Base-by-base conservation (phyloP, 2,888 invertebrate genomes). In the Salpingus planirostris region DNA sequence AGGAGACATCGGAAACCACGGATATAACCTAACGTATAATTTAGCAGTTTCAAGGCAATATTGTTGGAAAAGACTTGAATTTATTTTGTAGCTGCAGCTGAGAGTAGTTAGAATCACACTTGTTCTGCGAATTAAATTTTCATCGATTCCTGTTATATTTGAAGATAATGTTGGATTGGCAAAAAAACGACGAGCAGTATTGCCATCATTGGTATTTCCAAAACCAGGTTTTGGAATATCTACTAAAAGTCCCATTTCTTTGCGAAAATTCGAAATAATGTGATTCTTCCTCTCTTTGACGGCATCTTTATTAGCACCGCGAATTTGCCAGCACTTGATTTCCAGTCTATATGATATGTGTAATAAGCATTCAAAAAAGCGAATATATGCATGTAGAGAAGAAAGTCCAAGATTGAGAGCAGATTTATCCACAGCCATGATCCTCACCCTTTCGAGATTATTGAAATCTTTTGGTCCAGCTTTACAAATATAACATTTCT, bases 1-100 rank as follows among this genome's bases (percentile, higher is more conserved):
- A 7, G 56, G 50, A 8, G 53, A 44, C 57, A 59, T 58, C 2
- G 46, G 50, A 25, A 46, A 46, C 44, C 47, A 49, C 11, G 35
- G 24, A 35, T 42, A 49, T 4, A 37, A 21, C 3, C 29, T 23
- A 3, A 48, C 38, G 31, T 39, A 48, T 4, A 42, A 15, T 30
- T 34, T 30, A 1, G 45, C 43, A 11, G 46, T 47, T n/a, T 43
- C 39, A 15, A 29, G n/a, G 4, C 31, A 15, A 35, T 43, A 47
- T 11, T 28, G 11, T 15, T 11, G 7, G 27, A 42, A 50, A 30
- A 37, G 29, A n/a, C 15, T 14, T 5, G 15, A 5, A 26, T 47
- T 24, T 12, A 46, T 29, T 24, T 31, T 30, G 32, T 37, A 24
- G 1, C 43, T 41, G 38, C 43, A 37, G 13, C 46, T 42, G 14